A percentile compares a stretch with the other conserved stretches of the same genome.
Evolutionary conservation across 2,888 invertebrate species (phyloP).

Genomic region (Himalopsyche anomala): DNA sequence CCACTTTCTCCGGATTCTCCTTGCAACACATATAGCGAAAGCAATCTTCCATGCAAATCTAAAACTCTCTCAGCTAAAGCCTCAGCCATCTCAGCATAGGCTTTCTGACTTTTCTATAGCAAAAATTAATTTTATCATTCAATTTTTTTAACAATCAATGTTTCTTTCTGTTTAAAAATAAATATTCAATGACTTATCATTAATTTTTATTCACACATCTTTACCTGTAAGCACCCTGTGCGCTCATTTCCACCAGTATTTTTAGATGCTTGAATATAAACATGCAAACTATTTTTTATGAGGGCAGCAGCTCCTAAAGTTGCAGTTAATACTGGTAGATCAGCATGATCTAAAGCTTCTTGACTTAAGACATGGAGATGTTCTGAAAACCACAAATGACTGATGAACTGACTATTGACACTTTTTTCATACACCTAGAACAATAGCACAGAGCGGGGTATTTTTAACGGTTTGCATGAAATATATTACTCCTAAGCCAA

Average conservation of each 20-base stretch:
- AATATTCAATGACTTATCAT: not conserved
- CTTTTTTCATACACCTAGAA: too few species aligned
- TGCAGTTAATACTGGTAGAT: slow-evolving; percentile 87
- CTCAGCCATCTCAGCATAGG: slow-evolving; percentile 89
- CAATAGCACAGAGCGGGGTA: too few species aligned
- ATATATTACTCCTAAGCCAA: too few species aligned
- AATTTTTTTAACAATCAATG: too few species aligned
- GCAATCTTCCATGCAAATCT: slow-evolving; percentile 86
- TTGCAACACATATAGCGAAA: slow-evolving; percentile 88
- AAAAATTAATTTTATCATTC: not conserved
- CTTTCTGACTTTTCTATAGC: slow-evolving; percentile 80
- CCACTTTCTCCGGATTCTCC: slow-evolving; percentile 89
- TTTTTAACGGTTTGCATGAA: too few species aligned
- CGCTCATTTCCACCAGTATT: slow-evolving; percentile 73
- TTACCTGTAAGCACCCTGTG: slow-evolving; percentile 72
- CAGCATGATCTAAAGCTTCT: slow-evolving; percentile 90
- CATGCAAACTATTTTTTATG: slow-evolving; percentile 86
- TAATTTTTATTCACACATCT: not conserved
- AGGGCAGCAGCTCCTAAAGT: slow-evolving; percentile 89
- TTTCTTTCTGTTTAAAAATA: too few species aligned
- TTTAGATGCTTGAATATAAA: slow-evolving; percentile 82
- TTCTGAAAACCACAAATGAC: slow-evolving; percentile 75
- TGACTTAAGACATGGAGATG: slow-evolving; percentile 88
- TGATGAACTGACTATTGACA: too few species aligned
- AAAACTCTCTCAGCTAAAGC: slow-evolving; percentile 88